Evolutionary conservation across 1,140 invertebrate species (phyloP), one percentile per base, ranked within the genome.

Genomic region (Zophobas atratus): DNA sequence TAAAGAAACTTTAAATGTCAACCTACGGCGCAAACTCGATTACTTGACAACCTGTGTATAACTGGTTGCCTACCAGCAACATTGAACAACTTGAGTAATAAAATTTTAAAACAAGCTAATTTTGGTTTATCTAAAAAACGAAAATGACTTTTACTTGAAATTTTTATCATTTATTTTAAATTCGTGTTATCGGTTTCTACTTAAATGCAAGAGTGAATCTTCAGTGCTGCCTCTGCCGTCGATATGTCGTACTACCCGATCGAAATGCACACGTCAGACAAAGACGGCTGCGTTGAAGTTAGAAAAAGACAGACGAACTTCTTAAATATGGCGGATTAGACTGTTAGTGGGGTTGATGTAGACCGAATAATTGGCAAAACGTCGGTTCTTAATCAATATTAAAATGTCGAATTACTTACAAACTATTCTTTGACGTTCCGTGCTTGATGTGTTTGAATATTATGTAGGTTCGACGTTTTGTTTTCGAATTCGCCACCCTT

Each of bases 301-400:
- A 43, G 76, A 46, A 78, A n/a, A 55, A 76, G 79, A 79, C 3
- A 75, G 51, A 76, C 49, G 77, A 77, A 43, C 48, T 75, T 63
- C 76, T 63, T 70, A 81, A 84, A 82, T 79, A 85, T 85, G 84
- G 84, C 84, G 82, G 81, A 51, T 41, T 82, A 81, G 81, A 81
- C 51, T 70, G 51, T 56, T 56, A 80, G 79, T 82, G 80, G 79
- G 81, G 79, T 83, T 80, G 76, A 63, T 76, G 60, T 79, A 32
- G 32, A 75, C 70, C 49, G 80, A 81, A 77, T 79, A 79, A 74
- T 63, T 43, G 35, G 39, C 70, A 77, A 76, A 79, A 78, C 32
- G 43, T 8, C 53, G 41, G 53, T 79, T 80, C 79, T n/a, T 71
- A 67, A 35, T 75, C 56, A 63, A 43, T 39, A 75, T 71, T 81